A percentile compares a stretch with the other conserved stretches of the same genome.
These are phyloP conservation scores for Notothenia coriiceps DNA, from an alignment of 2,113 vertebrate species.

Conservation along the genomic window DNA sequence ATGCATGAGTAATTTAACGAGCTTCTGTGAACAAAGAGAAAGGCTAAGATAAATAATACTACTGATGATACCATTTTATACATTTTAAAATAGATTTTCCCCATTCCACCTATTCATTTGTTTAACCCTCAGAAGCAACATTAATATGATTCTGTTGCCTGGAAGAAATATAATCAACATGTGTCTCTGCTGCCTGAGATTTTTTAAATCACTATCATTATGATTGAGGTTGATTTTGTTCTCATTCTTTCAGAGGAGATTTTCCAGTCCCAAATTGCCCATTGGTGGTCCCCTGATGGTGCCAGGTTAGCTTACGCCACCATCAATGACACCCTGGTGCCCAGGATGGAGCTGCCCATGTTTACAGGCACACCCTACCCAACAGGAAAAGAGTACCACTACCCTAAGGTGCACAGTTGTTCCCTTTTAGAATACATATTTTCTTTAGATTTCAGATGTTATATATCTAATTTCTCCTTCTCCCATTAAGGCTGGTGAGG, in stretches of 20 bases:
- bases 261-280: slow-evolving; percentile 92
- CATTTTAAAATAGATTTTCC: slow-evolving; percentile 5
- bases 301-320: slow-evolving; percentile 94
- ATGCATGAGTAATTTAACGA: background rate
- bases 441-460: background rate
- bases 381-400: slow-evolving; percentile 90
- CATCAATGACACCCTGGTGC: slow-evolving; percentile 94
- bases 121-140: background rate
- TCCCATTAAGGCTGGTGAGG: slow-evolving; percentile 89
- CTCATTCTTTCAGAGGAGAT: slow-evolving; percentile 90
- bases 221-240: slow-evolving; percentile 3
- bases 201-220: background rate
- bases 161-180: slow-evolving; percentile 18
- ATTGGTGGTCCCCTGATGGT: slow-evolving; percentile 98
- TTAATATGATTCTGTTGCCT: background rate
- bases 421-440: background rate
- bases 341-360: slow-evolving; percentile 93
- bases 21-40: background rate
- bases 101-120: background rate
- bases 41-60: background rate
- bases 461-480: background rate
- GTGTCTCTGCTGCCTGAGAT: background rate
- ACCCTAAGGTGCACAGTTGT: slow-evolving; percentile 89
- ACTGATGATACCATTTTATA: slow-evolving; percentile 3
- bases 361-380: slow-evolving; percentile 92